Conservation (phyloP, 2,797 vertebrate species). For the Dromococcyx pavoninus region DNA sequence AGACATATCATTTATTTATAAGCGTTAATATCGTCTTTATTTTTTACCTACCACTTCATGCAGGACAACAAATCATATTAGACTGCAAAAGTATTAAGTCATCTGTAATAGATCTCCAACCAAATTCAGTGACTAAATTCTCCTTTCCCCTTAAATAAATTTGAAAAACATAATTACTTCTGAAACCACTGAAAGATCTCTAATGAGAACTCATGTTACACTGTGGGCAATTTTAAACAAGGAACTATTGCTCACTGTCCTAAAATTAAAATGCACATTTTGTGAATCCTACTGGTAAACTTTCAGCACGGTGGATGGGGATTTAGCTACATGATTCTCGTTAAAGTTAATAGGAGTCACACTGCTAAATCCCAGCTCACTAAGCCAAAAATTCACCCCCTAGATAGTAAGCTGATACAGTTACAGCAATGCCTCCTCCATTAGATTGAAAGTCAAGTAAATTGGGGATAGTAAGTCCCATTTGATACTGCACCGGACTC, state of each 20-base stretch:
- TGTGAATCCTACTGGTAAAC: constrained; percentile 60
- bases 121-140: constrained; percentile 23
- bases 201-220: constrained; percentile 64
- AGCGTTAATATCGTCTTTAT: constrained; percentile 32
- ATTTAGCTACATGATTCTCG: constrained; percentile 55
- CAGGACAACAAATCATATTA: constrained; percentile 33
- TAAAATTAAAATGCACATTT: constrained; percentile 66
- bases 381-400: constrained; percentile 41
- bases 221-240: constrained; percentile 59
- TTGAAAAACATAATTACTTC: constrained; percentile 60
- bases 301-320: not conserved
- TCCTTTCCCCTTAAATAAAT: constrained; percentile 60
- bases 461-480: constrained; percentile 18
- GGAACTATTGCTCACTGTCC: constrained; percentile 59
- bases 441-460: constrained; percentile 47
- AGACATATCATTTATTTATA: constrained; percentile 14
- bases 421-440: constrained; percentile 40
- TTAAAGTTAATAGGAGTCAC: constrained; percentile 63
- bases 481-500: constrained; percentile 5
- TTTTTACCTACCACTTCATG: not conserved
- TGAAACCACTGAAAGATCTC: constrained; percentile 51
- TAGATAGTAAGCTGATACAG: constrained; percentile 56
- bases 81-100: not conserved
- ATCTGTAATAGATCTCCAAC: not conserved
- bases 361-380: constrained; percentile 50